A percentile compares a stretch with the other conserved stretches of the same genome.
phyloP scores from a whole-genome alignment of 2,113 vertebrate species.

The Numida meleagris region DNA sequence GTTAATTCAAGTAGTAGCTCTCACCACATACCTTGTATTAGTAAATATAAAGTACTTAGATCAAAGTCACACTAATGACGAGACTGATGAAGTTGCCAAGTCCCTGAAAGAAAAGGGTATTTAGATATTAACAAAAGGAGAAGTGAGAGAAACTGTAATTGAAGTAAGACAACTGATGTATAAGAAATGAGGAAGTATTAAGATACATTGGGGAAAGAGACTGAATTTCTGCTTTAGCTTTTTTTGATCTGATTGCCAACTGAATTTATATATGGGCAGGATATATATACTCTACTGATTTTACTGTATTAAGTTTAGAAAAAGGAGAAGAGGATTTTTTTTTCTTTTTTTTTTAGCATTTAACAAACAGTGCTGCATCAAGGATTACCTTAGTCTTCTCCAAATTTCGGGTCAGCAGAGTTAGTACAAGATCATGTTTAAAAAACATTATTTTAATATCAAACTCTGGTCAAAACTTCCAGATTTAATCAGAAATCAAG shows the following conservation, averaged over 20 bases:
- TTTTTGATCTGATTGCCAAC: not conserved
- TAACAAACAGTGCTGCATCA: not conserved
- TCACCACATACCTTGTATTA: not conserved
- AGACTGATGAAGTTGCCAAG: not conserved
- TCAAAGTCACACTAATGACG: not conserved
- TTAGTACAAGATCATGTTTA: not conserved
- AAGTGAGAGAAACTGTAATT: not conserved
- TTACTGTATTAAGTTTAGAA: not conserved
- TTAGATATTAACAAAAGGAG: not conserved
- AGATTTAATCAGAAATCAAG: not conserved
- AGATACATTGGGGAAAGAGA: not conserved
- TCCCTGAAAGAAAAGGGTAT: rapidly evolving
- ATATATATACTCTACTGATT: rapidly evolving
- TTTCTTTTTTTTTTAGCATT: not conserved
- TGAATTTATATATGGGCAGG: not conserved
- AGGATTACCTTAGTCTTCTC: not conserved
- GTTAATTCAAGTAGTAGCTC: not conserved
- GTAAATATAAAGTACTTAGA: not conserved
- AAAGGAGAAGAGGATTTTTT: not conserved
- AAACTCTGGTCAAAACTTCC: not conserved
- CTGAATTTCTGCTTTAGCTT: not conserved
- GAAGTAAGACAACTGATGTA: not conserved
- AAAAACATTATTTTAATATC: not conserved
- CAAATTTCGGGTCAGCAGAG: not conserved
- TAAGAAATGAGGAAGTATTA: not conserved